Base-by-base conservation (phyloP, 2,888 invertebrate genomes). In the Zygaena filipendulae region DNA sequence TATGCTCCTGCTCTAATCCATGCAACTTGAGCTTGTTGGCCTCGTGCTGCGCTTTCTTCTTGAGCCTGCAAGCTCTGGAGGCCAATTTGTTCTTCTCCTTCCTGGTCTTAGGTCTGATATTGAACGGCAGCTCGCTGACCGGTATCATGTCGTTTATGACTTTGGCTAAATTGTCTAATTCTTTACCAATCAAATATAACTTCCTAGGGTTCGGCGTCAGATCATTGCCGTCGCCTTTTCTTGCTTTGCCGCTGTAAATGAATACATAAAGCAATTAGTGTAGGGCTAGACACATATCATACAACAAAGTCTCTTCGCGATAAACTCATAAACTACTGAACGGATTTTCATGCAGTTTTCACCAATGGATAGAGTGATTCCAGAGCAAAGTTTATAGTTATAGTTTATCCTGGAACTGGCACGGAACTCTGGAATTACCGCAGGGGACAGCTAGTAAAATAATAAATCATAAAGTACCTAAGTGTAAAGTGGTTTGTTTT, bases 21-120 rank as follows among this genome's bases (percentile, higher is more conserved):
- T 87, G 92, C 2, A 97, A 77, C 77, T 97, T 97, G 30, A 98
- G 87, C 75, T 98, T 98, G 61, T 97, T 97, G 2, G 98, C 97
- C 71, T 98, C 98, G 63, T 98, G 97, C 59, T 97, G 97, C 3
- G 98, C 98, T 75, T 97, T 98, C 72, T 98, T 98, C 84, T 98
- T 98, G 52, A 98, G 82, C 18, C 97, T 86, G 62, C 97, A 98
- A 16, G 97, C 97, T 37, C 97, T 87, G 0, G 97, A 97, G 6
- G 98, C 97, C 30, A 97, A 81, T 72, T 97, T 97, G 64, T 98
- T 98, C 63, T 98, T 97, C 67, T 98, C 97, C 67, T 97, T 97
- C 30, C 97, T 85, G n/a, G 95, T 93, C 60, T 92, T 94, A 7
- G 94, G 92, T 42, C 95, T 81, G 14, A 91, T 87, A 53, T 91